Conservation (phyloP, 2,113 vertebrate genomes). For the Rhinogobius similis region DNA sequence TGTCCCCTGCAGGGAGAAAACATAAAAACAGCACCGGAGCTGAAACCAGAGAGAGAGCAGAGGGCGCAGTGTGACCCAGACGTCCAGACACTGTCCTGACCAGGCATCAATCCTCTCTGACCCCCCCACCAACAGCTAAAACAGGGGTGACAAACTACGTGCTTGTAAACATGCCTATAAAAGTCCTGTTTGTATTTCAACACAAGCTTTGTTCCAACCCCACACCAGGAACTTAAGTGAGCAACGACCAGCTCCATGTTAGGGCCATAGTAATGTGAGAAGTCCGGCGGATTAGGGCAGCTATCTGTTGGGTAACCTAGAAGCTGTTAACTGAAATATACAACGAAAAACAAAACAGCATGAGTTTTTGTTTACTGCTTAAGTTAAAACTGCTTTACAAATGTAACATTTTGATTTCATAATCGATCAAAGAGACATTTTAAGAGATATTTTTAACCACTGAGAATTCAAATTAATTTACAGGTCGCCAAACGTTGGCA, state of each 20-base stretch:
- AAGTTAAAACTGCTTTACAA: neutral
- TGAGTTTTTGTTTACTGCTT: neutral
- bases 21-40: conserved; percentile 68
- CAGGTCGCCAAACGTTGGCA: neutral
- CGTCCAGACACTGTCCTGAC: conserved; percentile 63
- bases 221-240: conserved; percentile 52
- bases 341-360: neutral
- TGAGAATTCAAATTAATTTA: neutral
- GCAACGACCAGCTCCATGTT: conserved; percentile 59
- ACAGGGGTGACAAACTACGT: conserved; percentile 35
- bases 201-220: conserved; percentile 52
- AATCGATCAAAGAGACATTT: neutral
- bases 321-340: neutral
- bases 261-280: conserved; percentile 53
- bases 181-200: conserved; percentile 72
- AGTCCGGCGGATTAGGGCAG: conserved; percentile 62
- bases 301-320: conserved; percentile 10
- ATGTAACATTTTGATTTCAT: neutral
- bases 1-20: conserved; percentile 65
- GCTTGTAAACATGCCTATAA: conserved; percentile 76
- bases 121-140: conserved; percentile 46
- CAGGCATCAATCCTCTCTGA: conserved; percentile 58
- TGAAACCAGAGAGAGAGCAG: conserved; percentile 68
- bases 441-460: neutral
- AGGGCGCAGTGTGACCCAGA: conserved; percentile 69